Percentiles rank a stretch among this genome's conserved stretches.
phyloP scores from a whole-genome alignment of 2,888 invertebrate genomes.

The Escarpia spicata region DNA sequence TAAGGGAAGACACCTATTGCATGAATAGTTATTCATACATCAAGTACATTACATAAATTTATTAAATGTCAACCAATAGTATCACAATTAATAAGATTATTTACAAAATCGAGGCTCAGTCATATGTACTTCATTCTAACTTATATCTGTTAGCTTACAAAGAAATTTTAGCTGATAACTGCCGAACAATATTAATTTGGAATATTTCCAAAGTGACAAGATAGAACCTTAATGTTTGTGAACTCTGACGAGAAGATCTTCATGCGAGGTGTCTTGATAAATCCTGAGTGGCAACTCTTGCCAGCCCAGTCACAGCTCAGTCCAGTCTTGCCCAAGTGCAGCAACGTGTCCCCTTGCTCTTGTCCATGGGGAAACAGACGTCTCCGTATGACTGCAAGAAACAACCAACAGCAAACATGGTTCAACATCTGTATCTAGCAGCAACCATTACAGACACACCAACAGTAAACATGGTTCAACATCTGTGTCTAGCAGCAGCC shows the following conservation, averaged over 20 bases:
- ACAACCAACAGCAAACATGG: background rate
- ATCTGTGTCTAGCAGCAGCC: too few relatives aligned
- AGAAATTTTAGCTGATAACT: background rate
- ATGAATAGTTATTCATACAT: too few relatives aligned
- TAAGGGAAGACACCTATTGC: too few relatives aligned
- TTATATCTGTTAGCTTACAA: too few relatives aligned
- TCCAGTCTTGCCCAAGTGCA: background rate
- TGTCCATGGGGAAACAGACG: background rate
- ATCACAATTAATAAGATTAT: too few relatives aligned
- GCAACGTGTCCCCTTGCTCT: background rate
- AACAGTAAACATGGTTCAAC: too few relatives aligned
- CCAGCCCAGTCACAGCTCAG: background rate
- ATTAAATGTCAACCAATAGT: too few relatives aligned
- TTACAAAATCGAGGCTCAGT: too few relatives aligned
- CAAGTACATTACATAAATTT: too few relatives aligned
- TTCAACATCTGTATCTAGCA: background rate
- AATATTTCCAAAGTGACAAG: background rate
- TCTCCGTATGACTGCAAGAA: background rate
- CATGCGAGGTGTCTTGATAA: constrained; percentile 13
- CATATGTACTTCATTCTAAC: too few relatives aligned
- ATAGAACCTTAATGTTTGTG: background rate
- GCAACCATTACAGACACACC: too few relatives aligned
- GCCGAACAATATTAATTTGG: background rate
- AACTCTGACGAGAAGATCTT: background rate
- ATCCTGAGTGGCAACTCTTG: constrained; percentile 10